phyloP scores from a whole-genome alignment of 2,113 vertebrate genomes.

The Regulus satrapa region DNA sequence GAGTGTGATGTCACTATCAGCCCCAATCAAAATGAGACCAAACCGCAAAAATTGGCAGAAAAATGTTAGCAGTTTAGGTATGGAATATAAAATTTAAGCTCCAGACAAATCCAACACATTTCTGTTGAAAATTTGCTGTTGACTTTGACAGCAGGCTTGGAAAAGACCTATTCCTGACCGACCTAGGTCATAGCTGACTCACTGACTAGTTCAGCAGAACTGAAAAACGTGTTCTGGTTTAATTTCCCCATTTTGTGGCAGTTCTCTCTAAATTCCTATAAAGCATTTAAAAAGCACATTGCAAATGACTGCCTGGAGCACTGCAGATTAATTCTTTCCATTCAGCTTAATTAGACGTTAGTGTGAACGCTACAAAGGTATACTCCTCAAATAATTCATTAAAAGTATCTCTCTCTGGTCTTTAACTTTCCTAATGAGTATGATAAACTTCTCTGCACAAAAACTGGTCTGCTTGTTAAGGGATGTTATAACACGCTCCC shows the following conservation, averaged over 20 bases:
- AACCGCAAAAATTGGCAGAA: neutral
- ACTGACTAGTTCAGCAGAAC: neutral
- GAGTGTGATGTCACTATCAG: neutral
- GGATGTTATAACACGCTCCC: rapidly evolving
- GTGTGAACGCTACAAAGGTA: neutral
- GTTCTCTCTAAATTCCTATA: neutral
- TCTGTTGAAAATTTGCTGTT: neutral
- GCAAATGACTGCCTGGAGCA: neutral
- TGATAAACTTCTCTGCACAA: neutral
- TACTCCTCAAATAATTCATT: neutral
- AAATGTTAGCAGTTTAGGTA: neutral
- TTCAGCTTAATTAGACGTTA: neutral
- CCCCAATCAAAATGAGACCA: neutral
- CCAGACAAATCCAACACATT: neutral
- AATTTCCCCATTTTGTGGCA: neutral
- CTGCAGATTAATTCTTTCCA: slow-evolving; percentile 41
- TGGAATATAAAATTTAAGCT: neutral
- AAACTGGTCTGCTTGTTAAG: neutral
- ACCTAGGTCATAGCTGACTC: neutral
- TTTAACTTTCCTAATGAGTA: neutral
- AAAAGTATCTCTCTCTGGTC: neutral
- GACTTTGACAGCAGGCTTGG: neutral
- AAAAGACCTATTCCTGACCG: neutral
- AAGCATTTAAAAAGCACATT: neutral
- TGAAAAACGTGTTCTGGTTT: neutral